Conservation (phyloP, 2,888 invertebrate species). For the Drosophila silvestris region DNA sequence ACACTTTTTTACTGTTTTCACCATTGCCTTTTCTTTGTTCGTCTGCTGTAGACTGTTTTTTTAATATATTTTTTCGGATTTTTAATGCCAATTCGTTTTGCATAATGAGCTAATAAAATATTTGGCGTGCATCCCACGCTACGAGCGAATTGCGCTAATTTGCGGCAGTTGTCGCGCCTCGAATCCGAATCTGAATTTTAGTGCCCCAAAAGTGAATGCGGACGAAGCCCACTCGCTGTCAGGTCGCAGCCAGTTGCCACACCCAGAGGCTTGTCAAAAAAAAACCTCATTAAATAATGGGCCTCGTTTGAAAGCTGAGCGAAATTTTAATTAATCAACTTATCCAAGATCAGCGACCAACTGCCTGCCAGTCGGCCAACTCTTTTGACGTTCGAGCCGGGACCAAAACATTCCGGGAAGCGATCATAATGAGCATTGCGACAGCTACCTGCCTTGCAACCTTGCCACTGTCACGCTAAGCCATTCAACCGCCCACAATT, state of each 20-base stretch:
- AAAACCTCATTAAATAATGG: slow-evolving; percentile 79
- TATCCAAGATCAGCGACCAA: slow-evolving; percentile 55
- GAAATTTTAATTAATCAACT: slow-evolving; percentile 80
- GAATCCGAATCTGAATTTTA: slow-evolving; percentile 47
- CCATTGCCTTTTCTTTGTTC: not conserved
- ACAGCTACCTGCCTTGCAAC: slow-evolving; percentile 14
- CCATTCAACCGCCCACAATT: slow-evolving; percentile 76
- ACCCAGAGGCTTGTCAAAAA: slow-evolving; percentile 67
- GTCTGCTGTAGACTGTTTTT: not conserved
- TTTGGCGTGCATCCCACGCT: slow-evolving; percentile 81
- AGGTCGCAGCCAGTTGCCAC: slow-evolving; percentile 58
- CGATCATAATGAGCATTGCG: slow-evolving; percentile 34
- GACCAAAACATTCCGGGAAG: slow-evolving; percentile 55
- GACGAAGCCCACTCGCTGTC: slow-evolving; percentile 28
- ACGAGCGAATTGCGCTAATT: slow-evolving; percentile 71
- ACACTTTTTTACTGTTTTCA: slow-evolving; percentile 17
- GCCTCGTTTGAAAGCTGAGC: slow-evolving; percentile 72
- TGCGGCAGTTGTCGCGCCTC: slow-evolving; percentile 82
- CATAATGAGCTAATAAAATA: slow-evolving; percentile 82
- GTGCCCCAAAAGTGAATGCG: slow-evolving; percentile 13
- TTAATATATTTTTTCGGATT: not conserved
- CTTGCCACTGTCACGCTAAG: slow-evolving; percentile 42
- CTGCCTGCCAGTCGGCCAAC: slow-evolving; percentile 4
- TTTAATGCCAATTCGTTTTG: slow-evolving; percentile 70
- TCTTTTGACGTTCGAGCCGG: slow-evolving; percentile 3